Base-by-base conservation (phyloP, 1,140 invertebrate species). In the Asobara japonica region DNA sequence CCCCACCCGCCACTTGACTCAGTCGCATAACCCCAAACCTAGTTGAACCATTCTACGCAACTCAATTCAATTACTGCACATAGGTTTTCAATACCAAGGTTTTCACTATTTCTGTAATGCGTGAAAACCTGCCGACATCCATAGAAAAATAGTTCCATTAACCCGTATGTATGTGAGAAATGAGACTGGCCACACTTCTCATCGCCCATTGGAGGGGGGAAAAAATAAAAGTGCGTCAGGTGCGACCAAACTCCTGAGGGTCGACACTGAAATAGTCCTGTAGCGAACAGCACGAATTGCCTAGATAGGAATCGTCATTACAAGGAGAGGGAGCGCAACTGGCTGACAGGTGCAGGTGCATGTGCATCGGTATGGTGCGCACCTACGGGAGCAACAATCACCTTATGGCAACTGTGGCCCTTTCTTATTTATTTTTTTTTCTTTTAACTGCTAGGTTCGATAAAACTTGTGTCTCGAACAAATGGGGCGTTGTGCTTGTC, bases 241-340 rank as follows among this genome's bases (percentile, higher is more conserved):
- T 65, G 64, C 41, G 51, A 56, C 64, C 20, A 41, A 10, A 65
- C 20, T 36, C 22, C 30, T 36, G 64, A 38, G 64, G 33, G 38
- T 65, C 20, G 16, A 65, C 38, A 65, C 22, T 65, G 13, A n/a
- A 65, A 65, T 65, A 65, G 29, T 33, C 25, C 13, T 56, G 22
- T 22, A 56, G 51, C 7, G 20, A 65, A 65, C 64, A 41, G 33
- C 36, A 20, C 64, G 16, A 65, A 22, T 22, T 65, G 18, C 30
- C 64, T 65, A 65, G 64, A 65, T 65, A 65, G 64, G 64, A 25
- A 65, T 65, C 64, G 64, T 65, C 31, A 36, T 65, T 27, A 65
- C 30, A 25, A 65, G 20, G 33, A 41, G 51, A 56, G 51, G 64
- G 64, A 33, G 27, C 64, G 33, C 64, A 65, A 65, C 64, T 65